Base-by-base conservation (phyloP, 2,888 invertebrate species). In the Nymphalis urticae region DNA sequence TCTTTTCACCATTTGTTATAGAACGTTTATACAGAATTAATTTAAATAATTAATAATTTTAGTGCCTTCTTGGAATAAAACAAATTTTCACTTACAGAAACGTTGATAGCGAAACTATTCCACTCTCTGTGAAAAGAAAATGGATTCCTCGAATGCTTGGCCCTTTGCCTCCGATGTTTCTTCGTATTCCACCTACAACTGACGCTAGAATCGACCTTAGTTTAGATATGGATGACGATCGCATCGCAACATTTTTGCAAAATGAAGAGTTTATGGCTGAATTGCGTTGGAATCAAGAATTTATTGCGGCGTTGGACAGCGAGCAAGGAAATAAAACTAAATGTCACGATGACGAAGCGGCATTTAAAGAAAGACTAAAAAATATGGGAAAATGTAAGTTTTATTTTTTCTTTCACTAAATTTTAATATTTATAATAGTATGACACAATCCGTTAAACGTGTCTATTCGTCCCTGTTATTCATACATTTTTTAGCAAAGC, bases 181-280 rank as follows among this genome's bases (percentile, higher is more conserved):
- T 97, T 51, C 94, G 97, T 71, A 93, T 95, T 75, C 93, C 94
- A 6, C 86, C 90, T 1, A 80, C 84, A 36, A 86, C 89, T 24
- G 94, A 94, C 68, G 91, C 89, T 0, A 82, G 90, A 71, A 88
- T 92, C 75, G 92, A 92, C 76, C 82, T 92, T 1, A 92, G 89
- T 73, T 77, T 92, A 8, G 95, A 96, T 76, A 93, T 97, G 81
- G 97, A 97, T 74, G 98, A 98, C 82, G 97, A 98, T 82, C 94
- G 96, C 74, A 96, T 97, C 73, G 97, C 97, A 0, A 94, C 97
- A 72, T 95, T 97, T 86, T 91, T 98, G 67, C 98, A 98, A 85
- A 98, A 98, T 80, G 97, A 97, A 82, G 98, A 98, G 86, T 98
- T 98, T 78, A 95, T 98, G 94, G 95, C 96, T 58, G 97, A 97